phyloP scores from a whole-genome alignment of 1,140 invertebrate species.

The Diploscapter pachys region DNA sequence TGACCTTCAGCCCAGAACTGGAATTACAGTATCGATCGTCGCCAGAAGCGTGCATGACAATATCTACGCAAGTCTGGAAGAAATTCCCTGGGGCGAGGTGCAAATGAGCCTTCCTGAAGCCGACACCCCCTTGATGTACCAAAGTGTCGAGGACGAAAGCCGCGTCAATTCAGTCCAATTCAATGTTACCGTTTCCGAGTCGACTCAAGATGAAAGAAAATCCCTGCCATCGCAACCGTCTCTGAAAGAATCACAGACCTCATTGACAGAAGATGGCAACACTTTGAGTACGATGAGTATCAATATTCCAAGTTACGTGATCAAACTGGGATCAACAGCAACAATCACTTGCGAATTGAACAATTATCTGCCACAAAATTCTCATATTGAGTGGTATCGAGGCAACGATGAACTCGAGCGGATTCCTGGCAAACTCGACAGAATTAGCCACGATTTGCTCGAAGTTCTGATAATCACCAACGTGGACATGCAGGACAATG shows the following conservation, averaged over 20 bases:
- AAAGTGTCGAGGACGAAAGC: constrained; percentile 1
- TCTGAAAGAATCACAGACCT: constrained; percentile 40
- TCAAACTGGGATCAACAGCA: constrained; percentile 53
- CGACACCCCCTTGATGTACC: constrained; percentile 13
- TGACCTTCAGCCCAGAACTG: constrained; percentile 14
- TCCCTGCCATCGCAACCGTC: constrained; percentile 33
- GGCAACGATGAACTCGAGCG: constrained; percentile 36
- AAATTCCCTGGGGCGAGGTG: constrained; percentile 55
- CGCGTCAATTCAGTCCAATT: constrained; percentile 33
- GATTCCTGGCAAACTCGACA: constrained; percentile 42
- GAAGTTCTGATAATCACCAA: constrained; percentile 51
- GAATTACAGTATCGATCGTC: constrained; percentile 50
- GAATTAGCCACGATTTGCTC: constrained; percentile 51
- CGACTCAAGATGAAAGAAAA: constrained; percentile 42
- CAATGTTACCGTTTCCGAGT: constrained; percentile 48
- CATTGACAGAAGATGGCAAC: constrained; percentile 30
- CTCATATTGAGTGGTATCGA: constrained; percentile 44
- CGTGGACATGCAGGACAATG: constrained; percentile 45
- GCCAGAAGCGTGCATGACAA: constrained; percentile 47
- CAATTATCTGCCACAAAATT: constrained; percentile 37
- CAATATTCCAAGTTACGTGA: constrained; percentile 54
- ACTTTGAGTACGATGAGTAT: constrained; percentile 26
- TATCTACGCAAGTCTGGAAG: constrained; percentile 47
- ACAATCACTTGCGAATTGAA: constrained; percentile 57
- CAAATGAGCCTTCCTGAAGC: constrained; percentile 35